phyloP scores from a whole-genome alignment of 1,140 invertebrate genomes.

The Drosophila jambulina region DNA sequence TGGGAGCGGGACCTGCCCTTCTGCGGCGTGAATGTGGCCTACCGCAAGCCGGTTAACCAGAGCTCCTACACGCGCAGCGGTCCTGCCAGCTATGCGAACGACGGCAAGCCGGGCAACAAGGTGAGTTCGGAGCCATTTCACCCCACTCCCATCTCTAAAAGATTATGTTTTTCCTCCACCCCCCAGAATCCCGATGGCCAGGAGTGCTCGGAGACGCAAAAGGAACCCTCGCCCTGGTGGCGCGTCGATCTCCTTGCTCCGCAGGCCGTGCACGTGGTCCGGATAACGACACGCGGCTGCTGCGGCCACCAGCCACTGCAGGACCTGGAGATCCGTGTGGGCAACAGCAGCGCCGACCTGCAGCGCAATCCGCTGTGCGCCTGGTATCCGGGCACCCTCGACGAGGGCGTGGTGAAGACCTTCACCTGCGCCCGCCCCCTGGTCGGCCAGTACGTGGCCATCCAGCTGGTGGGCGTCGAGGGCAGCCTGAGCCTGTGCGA shows the following conservation, averaged over 20 bases:
- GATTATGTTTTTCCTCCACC: no score
- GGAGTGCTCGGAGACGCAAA: conserved; percentile 94
- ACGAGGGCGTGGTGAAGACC: conserved; percentile 95
- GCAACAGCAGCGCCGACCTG: conserved; percentile 94
- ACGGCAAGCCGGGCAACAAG: conserved; percentile 89
- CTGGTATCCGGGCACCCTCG: conserved; percentile 96
- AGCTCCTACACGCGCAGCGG: conserved; percentile 94
- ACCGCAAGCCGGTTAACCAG: conserved; percentile 94
- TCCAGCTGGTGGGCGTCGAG: conserved; percentile 95
- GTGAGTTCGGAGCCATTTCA: conserved; percentile 9
- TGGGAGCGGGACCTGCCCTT: conserved; percentile 93
- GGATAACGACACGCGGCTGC: conserved; percentile 94
- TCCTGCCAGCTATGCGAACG: conserved; percentile 92
- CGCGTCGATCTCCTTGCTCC: conserved; percentile 93
- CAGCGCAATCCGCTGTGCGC: conserved; percentile 95
- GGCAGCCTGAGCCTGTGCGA: conserved; percentile 95
- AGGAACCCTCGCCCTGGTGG: conserved; percentile 96
- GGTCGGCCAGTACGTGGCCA: conserved; percentile 93
- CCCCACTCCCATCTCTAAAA: not conserved
- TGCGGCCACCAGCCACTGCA: conserved; percentile 95
- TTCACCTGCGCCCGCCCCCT: conserved; percentile 94
- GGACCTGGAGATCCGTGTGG: conserved; percentile 95
- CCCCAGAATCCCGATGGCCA: conserved; percentile 93
- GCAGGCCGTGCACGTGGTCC: conserved; percentile 93
- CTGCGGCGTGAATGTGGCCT: conserved; percentile 95